Evolutionary conservation across 1,140 invertebrate species (phyloP), one percentile per base, ranked within the genome.

Genomic region (Drosophila navojoa): DNA sequence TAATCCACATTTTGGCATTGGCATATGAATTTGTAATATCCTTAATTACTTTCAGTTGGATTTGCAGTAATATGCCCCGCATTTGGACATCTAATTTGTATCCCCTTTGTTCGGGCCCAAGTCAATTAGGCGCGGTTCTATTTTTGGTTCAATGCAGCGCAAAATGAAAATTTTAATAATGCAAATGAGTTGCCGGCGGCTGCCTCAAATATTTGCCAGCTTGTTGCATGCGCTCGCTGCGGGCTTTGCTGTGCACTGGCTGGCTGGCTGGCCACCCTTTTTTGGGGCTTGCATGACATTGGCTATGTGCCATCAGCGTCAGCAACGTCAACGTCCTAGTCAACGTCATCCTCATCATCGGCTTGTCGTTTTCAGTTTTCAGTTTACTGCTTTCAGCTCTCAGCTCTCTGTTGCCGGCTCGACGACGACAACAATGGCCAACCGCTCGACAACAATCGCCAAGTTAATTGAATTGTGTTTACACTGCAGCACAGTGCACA

Each of bases 391-490:
- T 40, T 10, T 40, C 40, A 4, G 11, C n/a, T 42, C n/a, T 44
- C 42, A 16, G 42, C 7, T 44, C 15, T 44, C 42, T 16, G 42
- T 86, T 74, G 76, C 60, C 60, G 64, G 68, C 61, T 59, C 59
- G 54, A 75, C 81, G 35, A 16, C 9, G 42, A 45, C 42, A 86
- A 86, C 82, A 86, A 86, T 86, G 81, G 54, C 52, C 76, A 84
- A 53, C 54, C 67, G 62, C 57, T 61, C 66, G 68, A 78, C 81
- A 76, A 87, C 82, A 77, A 87, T 77, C 78, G 66, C 35, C 72
- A 52, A 79, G 84, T 89, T 87, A 87, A 87, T 87, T 87, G 82
- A 89, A 87, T 87, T 87, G 79, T 89, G 82, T 87, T 87, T 89
- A 89, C 84, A 89, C 79, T 82, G 62, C 69, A 70, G 76, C 72